Evolutionary conservation across 2,888 invertebrate species (phyloP).

Genomic region (Xiphydria camelus): DNA sequence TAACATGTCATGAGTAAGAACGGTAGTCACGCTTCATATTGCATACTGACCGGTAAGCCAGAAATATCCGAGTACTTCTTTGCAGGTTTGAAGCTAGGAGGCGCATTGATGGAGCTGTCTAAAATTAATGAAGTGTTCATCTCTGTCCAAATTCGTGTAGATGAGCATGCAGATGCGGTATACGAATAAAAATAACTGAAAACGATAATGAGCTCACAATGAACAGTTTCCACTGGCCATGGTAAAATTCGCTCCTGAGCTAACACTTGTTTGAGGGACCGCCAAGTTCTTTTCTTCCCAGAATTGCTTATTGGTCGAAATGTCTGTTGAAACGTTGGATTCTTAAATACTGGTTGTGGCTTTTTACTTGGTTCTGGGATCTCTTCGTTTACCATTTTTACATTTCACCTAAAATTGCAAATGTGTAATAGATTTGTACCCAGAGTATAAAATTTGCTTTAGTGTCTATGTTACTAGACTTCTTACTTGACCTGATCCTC

Average conservation of each 20-base stretch:
- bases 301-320: constrained; percentile 48
- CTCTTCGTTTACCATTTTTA: constrained; percentile 48
- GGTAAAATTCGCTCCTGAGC: constrained; percentile 77
- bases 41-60: constrained; percentile 69
- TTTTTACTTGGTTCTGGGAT: constrained; percentile 43
- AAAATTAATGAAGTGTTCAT: constrained; percentile 29
- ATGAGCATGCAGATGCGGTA: background rate
- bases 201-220: constrained; percentile 64
- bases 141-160: background rate
- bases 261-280: constrained; percentile 86
- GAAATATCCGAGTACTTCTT: constrained; percentile 95
- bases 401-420: constrained; percentile 16
- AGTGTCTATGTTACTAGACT: no score
- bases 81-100: constrained; percentile 86
- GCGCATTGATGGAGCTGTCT: constrained; percentile 89
- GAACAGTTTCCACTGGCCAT: constrained; percentile 76
- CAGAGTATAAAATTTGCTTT: no score
- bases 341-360: constrained; percentile 45
- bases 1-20: no score
- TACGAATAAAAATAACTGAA: background rate
- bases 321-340: constrained; percentile 46
- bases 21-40: no score
- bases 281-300: constrained; percentile 81
- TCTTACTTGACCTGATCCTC: no score
- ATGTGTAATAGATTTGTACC: no score